These are phyloP conservation scores for Drosophila longiperda DNA, from an alignment of 2,888 invertebrate genomes.

Conservation along the genomic window DNA sequence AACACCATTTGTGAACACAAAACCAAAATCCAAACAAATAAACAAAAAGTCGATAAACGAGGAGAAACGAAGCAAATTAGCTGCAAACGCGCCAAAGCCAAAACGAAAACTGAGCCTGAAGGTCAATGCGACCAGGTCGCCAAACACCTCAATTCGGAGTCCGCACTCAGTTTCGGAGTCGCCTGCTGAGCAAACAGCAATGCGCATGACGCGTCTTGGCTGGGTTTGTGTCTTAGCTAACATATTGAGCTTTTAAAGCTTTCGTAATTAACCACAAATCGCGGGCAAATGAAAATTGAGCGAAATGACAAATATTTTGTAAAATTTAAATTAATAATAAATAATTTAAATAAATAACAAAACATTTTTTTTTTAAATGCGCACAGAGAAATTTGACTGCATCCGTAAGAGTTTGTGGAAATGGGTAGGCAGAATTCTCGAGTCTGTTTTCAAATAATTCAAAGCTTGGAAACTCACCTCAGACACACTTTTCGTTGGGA, in stretches of 20 bases:
- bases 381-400: background rate
- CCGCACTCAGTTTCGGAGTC: slow-evolving; percentile 21
- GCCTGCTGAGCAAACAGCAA: slow-evolving; percentile 1
- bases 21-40: slow-evolving; percentile 62
- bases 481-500: slow-evolving; percentile 70
- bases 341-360: background rate
- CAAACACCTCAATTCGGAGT: slow-evolving; percentile 17
- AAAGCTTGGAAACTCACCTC: slow-evolving; percentile 69
- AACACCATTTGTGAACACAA: slow-evolving; percentile 61
- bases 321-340: background rate
- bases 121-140: slow-evolving; percentile 58
- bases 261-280: background rate
- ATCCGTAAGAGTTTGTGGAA: background rate
- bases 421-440: background rate
- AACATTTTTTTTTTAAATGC: background rate
- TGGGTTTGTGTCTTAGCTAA: slow-evolving; percentile 37
- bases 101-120: slow-evolving; percentile 71
- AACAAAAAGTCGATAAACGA: slow-evolving; percentile 64
- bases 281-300: background rate
- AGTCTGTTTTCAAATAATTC: background rate
- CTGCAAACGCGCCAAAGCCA: slow-evolving; percentile 63
- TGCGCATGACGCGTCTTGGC: slow-evolving; percentile 50
- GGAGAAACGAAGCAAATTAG: slow-evolving; percentile 26
- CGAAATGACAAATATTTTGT: background rate
- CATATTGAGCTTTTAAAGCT: slow-evolving; percentile 27